Conservation (phyloP, 2,797 vertebrate genomes). For the Tiaroga cobitis region DNA sequence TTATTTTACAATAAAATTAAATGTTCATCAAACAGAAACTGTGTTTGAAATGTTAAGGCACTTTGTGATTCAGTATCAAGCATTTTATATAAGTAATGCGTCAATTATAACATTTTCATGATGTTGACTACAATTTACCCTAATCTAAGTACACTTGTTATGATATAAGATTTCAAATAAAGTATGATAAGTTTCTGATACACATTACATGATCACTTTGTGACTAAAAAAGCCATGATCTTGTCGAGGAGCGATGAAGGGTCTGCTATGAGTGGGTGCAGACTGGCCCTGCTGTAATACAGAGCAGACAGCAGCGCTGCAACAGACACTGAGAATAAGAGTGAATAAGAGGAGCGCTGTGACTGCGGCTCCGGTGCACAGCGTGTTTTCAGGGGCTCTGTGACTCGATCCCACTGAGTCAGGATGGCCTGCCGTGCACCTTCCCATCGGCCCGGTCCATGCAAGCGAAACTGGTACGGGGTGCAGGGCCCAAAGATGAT, state of each 20-base stretch:
- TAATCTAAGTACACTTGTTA: background rate
- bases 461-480: conserved; percentile 86
- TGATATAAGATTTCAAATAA: background rate
- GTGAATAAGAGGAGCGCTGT: conserved; percentile 45
- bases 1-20: background rate
- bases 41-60: background rate
- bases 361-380: background rate
- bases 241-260: conserved; percentile 63
- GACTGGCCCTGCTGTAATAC: conserved; percentile 59
- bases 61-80: background rate
- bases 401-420: conserved; percentile 79
- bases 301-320: conserved; percentile 59
- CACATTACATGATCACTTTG: background rate
- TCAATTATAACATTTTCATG: background rate
- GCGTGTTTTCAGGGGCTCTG: conserved; percentile 79
- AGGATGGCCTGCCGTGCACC: conserved; percentile 84
- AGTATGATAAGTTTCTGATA: background rate
- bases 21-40: background rate
- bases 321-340: conserved; percentile 64
- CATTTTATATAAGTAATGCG: background rate
- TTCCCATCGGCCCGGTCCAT: conserved; percentile 82
- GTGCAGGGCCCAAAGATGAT: conserved; percentile 81
- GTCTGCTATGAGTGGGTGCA: conserved; percentile 63
- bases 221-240: conserved; percentile 62
- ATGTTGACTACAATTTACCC: background rate